Percentiles rank a stretch among this genome's conserved stretches.
Conservation (phyloP, 1,140 invertebrate genomes). For the Elymnias hypermnestra region DNA sequence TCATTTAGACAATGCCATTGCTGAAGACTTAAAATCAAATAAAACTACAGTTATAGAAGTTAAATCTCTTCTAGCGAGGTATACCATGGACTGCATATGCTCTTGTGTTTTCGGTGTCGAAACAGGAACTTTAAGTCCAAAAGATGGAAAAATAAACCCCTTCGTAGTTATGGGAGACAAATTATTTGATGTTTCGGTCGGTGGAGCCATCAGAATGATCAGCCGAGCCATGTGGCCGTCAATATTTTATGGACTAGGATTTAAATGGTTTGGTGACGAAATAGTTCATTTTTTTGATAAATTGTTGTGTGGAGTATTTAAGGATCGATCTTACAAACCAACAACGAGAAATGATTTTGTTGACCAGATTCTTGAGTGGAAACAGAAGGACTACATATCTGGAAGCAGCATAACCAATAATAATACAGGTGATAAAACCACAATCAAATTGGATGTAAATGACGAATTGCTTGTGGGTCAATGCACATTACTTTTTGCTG, state of each 20-base stretch:
- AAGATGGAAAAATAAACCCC: slow-evolving; percentile 17
- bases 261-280: slow-evolving; percentile 19
- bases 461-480: slow-evolving; percentile 23
- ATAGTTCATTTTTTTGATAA: slow-evolving; percentile 22
- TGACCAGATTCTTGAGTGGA: slow-evolving; percentile 25
- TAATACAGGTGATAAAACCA: slow-evolving; percentile 9
- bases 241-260: slow-evolving; percentile 24
- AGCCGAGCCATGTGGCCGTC: slow-evolving; percentile 23
- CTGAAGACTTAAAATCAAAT: background rate
- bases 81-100: slow-evolving; percentile 26
- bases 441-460: slow-evolving; percentile 14
- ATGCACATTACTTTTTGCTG: slow-evolving; percentile 25
- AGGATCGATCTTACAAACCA: slow-evolving; percentile 13
- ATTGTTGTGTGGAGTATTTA: slow-evolving; percentile 15
- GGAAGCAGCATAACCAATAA: slow-evolving; percentile 20
- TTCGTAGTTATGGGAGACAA: slow-evolving; percentile 18
- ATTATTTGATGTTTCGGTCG: slow-evolving; percentile 27
- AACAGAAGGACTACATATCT: slow-evolving; percentile 15
- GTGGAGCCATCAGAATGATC: slow-evolving; percentile 12
- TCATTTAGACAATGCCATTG: background rate
- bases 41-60: slow-evolving; percentile 5
- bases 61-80: slow-evolving; percentile 19
- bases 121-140: slow-evolving; percentile 17
- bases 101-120: slow-evolving; percentile 29
- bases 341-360: slow-evolving; percentile 27